Base-by-base conservation (phyloP, 2,888 invertebrate species). In the Desoria tigrina region DNA sequence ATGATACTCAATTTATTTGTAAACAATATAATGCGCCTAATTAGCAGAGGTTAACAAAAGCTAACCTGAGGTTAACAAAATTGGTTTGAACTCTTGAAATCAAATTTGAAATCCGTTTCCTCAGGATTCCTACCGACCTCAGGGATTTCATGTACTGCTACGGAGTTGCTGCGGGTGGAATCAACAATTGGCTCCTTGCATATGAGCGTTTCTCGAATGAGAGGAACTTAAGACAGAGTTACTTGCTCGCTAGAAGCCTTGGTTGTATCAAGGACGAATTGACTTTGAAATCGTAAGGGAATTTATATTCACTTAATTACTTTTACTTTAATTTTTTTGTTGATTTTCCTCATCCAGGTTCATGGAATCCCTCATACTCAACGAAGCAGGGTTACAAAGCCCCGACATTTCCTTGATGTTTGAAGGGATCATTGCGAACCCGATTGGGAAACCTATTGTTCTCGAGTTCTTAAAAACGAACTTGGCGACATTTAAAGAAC, bases 91-190 rank as follows among this genome's bases (percentile, higher is more conserved):
- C 32, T 14, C 3, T 37, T 57, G 4, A 42, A 24, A 61, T n/a
- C 60, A 11, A 26, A 24, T 24, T 11, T 39, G 39, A 39, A 39
- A 37, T 37, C n/a, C n/a, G n/a, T n/a, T 32, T 24, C n/a, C 27
- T 23, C 37, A 70, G 70, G 18, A 32, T 70, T 11, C 70, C 67
- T 14, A 6, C 61, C 23, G 70, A 70, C 57, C 42, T 70, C 26
- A 65, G 62, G 42, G 54, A 61, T 6, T 65, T 57, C 14, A 63
- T 70, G 60, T 70, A 66, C 50, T 70, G 70, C 53, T 63, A 64
- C 21, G 70, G 61, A 24, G 70, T 65, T 2, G 21, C 57, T 21
- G 63, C 65, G n/a, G 65, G 65, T 26, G 68, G 70, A 24, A 61
- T 56, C 6, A 53, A 50, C n/a, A 63, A 39, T 39, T 56, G 62